These are phyloP conservation scores for Orthonyx spaldingii DNA, from an alignment of 2,113 vertebrate genomes.

Conservation along the genomic window DNA sequence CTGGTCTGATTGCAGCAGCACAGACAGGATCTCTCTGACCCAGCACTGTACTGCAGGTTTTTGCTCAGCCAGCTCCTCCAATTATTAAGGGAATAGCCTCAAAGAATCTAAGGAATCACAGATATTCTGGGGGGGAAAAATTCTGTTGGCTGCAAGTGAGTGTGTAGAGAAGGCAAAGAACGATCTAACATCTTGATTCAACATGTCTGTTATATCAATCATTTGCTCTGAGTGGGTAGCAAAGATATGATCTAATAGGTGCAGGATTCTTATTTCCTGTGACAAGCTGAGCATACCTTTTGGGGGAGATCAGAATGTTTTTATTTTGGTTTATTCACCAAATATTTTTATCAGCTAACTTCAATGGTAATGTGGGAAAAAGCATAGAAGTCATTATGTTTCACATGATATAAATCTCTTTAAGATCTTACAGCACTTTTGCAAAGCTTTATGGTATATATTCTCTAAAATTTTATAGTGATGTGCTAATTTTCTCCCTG, in stretches of 20 bases:
- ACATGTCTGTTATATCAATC: slow-evolving; percentile 29
- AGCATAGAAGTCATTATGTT: not conserved
- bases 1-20: not conserved
- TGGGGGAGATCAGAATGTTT: slow-evolving; percentile 8
- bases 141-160: slow-evolving; percentile 14
- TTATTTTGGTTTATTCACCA: slow-evolving; percentile 31
- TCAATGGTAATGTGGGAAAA: not conserved
- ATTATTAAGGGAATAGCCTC: slow-evolving; percentile 31
- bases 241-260: slow-evolving; percentile 38
- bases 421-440: not conserved
- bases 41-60: not conserved
- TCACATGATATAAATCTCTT: not conserved
- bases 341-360: not conserved
- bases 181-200: slow-evolving; percentile 8
- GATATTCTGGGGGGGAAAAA: slow-evolving; percentile 21
- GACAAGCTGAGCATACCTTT: not conserved
- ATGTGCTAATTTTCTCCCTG: not conserved
- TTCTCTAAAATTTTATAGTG: not conserved
- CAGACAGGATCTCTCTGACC: not conserved
- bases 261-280: not conserved
- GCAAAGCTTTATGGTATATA: not conserved
- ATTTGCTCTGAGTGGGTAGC: slow-evolving; percentile 1
- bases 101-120: slow-evolving; percentile 65
- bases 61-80: slow-evolving; percentile 2
- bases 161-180: slow-evolving; percentile 3